These are phyloP conservation scores for Dendrolimus houi DNA, from an alignment of 2,888 invertebrate species.

Conservation along the genomic window DNA sequence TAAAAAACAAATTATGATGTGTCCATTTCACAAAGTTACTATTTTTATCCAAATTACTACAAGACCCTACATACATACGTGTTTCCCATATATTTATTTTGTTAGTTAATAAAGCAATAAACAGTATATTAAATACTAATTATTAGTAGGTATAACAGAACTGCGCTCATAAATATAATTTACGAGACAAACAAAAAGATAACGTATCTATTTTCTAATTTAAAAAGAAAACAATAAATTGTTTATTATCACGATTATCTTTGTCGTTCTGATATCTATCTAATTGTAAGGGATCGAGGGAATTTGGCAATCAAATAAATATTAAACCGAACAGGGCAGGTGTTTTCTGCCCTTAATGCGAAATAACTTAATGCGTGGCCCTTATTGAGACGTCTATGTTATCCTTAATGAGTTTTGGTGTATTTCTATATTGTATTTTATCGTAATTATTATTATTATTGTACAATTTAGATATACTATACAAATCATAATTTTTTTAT, in stretches of 20 bases:
- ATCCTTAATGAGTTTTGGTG: constrained; percentile 18
- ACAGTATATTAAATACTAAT: neutral
- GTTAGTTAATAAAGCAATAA: constrained; percentile 27
- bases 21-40: too few relatives aligned
- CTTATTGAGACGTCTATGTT: constrained; percentile 24
- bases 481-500: too few relatives aligned
- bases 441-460: too few relatives aligned
- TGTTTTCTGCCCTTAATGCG: constrained; percentile 17
- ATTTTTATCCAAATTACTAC: too few relatives aligned
- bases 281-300: constrained; percentile 11
- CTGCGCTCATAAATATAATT: neutral
- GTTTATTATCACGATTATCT: neutral
- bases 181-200: neutral
- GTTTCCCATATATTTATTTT: neutral
- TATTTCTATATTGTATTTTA: constrained; percentile 1
- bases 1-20: too few relatives aligned
- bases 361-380: constrained; percentile 36
- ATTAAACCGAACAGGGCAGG: constrained; percentile 60
- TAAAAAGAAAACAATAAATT: constrained; percentile 4
- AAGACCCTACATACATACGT: too few relatives aligned
- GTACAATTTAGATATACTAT: too few relatives aligned
- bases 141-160: neutral
- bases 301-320: constrained; percentile 72
- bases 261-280: neutral
- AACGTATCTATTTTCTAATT: constrained; percentile 3